A percentile compares a stretch with the other conserved stretches of the same genome.
Conservation (phyloP, 1,140 invertebrate species). For the Drosophila equinoxialis region DNA sequence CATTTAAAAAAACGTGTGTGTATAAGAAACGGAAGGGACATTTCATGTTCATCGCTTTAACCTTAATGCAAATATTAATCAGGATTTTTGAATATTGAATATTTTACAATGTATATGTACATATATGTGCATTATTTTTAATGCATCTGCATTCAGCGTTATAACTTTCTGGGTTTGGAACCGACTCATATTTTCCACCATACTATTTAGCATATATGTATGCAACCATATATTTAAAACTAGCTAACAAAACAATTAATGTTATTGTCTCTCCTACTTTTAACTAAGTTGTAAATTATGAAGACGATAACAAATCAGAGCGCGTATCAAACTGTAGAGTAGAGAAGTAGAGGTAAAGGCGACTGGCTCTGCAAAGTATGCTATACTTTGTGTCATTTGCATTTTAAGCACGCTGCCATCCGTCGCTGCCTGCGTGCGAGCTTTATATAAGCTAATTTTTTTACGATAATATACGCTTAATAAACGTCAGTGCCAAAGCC, state of each 20-base stretch:
- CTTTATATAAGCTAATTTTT: slow-evolving; percentile 70
- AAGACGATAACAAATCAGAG: slow-evolving; percentile 36
- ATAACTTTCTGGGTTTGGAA: too few species aligned
- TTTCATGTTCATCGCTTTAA: too few species aligned
- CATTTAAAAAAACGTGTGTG: too few species aligned
- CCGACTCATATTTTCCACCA: background rate
- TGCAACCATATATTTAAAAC: slow-evolving; percentile 25
- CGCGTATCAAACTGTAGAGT: slow-evolving; percentile 41
- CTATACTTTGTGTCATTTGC: slow-evolving; percentile 49
- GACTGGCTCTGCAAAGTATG: slow-evolving; percentile 23
- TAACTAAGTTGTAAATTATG: slow-evolving; percentile 50
- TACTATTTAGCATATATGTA: slow-evolving; percentile 44
- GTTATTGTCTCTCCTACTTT: slow-evolving; percentile 23
- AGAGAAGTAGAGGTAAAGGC: background rate
- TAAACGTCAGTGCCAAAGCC: slow-evolving; percentile 44
- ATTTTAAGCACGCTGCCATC: slow-evolving; percentile 36
- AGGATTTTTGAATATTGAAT: too few species aligned
- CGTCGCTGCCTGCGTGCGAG: slow-evolving; percentile 29
- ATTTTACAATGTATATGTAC: too few species aligned
- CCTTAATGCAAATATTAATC: too few species aligned
- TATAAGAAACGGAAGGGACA: too few species aligned
- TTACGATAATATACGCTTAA: slow-evolving; percentile 68
- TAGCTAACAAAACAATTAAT: slow-evolving; percentile 44
- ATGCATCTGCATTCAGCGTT: too few species aligned
- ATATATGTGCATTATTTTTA: too few species aligned